Percentiles rank a stretch among this genome's conserved stretches.
Evolutionary conservation across 2,113 vertebrate species (phyloP).

Genomic region (Marmota flaviventris): DNA sequence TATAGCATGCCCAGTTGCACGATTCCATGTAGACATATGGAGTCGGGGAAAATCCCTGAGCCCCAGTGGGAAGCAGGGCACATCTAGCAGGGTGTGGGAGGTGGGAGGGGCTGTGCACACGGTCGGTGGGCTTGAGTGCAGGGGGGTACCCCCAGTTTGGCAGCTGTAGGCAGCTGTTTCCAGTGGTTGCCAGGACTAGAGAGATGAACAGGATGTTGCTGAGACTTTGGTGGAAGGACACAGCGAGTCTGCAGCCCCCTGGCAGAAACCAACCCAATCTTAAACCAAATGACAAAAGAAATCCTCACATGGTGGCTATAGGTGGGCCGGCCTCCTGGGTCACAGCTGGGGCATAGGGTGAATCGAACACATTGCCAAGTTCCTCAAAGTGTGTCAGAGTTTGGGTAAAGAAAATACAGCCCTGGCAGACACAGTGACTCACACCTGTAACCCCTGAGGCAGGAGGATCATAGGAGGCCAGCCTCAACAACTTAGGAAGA

Average conservation of each 20-base stretch:
- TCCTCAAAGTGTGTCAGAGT: background rate
- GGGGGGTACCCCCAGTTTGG: no score
- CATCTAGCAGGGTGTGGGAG: no score
- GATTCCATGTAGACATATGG: accelerated
- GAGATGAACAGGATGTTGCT: background rate
- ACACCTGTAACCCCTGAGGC: background rate
- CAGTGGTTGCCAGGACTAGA: no score
- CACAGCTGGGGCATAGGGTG: no score
- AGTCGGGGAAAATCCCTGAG: background rate
- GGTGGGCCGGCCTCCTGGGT: background rate
- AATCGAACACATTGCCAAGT: no score
- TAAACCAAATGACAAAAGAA: background rate
- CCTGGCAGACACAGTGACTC: background rate
- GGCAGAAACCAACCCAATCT: background rate
- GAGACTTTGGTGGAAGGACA: background rate
- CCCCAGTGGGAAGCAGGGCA: background rate
- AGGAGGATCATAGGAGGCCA: background rate
- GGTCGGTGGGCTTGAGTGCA: background rate
- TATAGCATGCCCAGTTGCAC: accelerated
- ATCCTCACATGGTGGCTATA: accelerated
- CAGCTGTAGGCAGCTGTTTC: no score
- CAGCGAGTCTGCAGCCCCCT: no score
- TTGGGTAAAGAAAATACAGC: background rate
- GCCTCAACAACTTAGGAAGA: background rate
- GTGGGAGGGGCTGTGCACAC: no score